Base-by-base conservation (phyloP, 37 sponge, comb jelly and placozoan species). In the Mnemiopsis leidyi region DNA sequence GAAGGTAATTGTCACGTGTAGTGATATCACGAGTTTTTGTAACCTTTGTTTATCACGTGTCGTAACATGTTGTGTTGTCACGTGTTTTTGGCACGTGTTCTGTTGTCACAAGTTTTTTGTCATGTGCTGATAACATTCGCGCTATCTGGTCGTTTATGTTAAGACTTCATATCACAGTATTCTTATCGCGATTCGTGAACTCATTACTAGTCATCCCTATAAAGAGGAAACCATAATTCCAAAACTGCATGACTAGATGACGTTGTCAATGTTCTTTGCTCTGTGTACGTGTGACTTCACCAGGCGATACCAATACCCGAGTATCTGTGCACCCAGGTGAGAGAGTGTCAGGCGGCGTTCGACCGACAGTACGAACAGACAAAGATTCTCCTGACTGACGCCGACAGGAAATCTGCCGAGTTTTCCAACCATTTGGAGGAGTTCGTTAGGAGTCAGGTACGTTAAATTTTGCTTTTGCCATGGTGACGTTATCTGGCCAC, bases 311-410 rank as follows among this genome's bases (percentile, higher is more conserved):
- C 82, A 0, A 35, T 79, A 30, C 82, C 82, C 38, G 82, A 79
- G 35, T 35, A 36, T 33, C 37, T 79, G 31, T 32, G 31, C 23
- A 79, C 82, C 37, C 82, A 79, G 82, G 82, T 79, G 36, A 2
- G 82, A 23, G 82, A 79, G 82, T 36, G 36, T 36, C 82, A 79
- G 82, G 82, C 82, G 2, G 82, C 82, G 23, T 79, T 79, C 32
- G 82, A 79, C 36, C 82, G 82, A 1, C 82, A 79, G 82, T 79
- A 36, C 38, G 82, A 79, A 36, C 82, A 79, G 82, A 79, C 82
- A 34, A 79, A 79, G 82, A 79, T 79, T 13, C 82, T 79, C 38
- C 82, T 79, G 9, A 79, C 82, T 16, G 82, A 79, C 23, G 82
- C 82, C 7, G 82, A 79, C 82, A 79, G 82, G 36, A 79, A 79